phyloP scores from a whole-genome alignment of 2,888 invertebrate species.

The Callyntrura sp. region DNA sequence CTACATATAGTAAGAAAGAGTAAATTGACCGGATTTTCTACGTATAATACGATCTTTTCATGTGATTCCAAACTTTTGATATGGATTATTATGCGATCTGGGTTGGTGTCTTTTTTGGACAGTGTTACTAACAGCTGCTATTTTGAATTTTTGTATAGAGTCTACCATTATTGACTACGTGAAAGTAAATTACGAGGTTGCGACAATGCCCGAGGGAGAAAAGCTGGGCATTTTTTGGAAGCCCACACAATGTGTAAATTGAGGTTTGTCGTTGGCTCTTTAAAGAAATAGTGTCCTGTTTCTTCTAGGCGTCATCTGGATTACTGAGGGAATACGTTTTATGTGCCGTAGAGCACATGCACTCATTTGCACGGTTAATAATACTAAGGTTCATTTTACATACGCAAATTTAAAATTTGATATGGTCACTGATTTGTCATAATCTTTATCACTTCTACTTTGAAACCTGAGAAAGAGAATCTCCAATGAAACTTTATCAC shows the following conservation, averaged over 20 bases:
- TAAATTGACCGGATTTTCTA: background rate
- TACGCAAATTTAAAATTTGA: slow-evolving; percentile 63
- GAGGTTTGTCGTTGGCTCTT: background rate
- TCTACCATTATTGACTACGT: background rate
- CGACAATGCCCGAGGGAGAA: slow-evolving; percentile 37
- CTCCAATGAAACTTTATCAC: background rate
- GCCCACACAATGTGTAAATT: too few species aligned
- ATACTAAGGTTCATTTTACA: background rate
- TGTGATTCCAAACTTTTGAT: too few species aligned
- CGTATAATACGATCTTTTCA: too few species aligned
- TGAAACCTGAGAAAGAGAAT: slow-evolving; percentile 12
- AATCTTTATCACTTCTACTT: slow-evolving; percentile 4
- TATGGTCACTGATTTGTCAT: slow-evolving; percentile 64
- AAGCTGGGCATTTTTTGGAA: too few species aligned
- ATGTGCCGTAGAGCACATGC: background rate
- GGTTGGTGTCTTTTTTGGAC: too few species aligned
- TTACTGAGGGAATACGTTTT: background rate
- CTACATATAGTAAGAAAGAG: background rate
- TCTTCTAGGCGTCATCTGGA: background rate
- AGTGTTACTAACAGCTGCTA: too few species aligned
- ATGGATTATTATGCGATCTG: too few species aligned
- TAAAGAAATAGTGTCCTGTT: slow-evolving; percentile 37
- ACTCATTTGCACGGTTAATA: background rate
- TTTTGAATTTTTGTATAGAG: too few species aligned
- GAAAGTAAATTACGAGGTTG: slow-evolving; percentile 52